A percentile compares a stretch with the other conserved stretches of the same genome.
phyloP scores from a whole-genome alignment of 1,140 invertebrate genomes.

The Drosophila murphyi region DNA sequence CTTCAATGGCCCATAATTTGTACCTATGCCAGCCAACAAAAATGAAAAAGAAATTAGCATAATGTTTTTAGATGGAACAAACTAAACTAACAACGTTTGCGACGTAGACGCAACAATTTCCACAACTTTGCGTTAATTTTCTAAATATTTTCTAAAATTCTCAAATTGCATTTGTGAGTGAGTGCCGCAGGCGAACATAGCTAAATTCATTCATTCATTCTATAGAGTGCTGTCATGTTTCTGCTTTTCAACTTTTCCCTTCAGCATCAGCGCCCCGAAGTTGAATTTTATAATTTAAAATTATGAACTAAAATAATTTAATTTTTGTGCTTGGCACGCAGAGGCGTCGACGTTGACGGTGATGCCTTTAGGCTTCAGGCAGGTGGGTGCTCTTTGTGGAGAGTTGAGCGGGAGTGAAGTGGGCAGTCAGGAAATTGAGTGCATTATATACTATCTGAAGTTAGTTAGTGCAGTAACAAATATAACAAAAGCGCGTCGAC shows the following conservation, averaged over 20 bases:
- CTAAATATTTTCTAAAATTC: constrained; percentile 78
- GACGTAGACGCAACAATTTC: constrained; percentile 64
- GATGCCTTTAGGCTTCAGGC: constrained; percentile 26
- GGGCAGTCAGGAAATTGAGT: constrained; percentile 69
- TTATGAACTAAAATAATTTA: constrained; percentile 82
- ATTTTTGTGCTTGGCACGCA: constrained; percentile 77
- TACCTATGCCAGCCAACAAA: constrained; percentile 14
- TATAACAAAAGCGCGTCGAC: constrained; percentile 77
- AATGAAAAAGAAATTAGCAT: constrained; percentile 63
- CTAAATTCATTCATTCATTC: constrained; percentile 20
- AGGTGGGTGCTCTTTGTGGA: constrained; percentile 1
- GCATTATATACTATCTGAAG: constrained; percentile 56
- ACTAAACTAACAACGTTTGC: constrained; percentile 45
- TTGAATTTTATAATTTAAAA: constrained; percentile 78
- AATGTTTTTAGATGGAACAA: constrained; percentile 62
- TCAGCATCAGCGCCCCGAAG: constrained; percentile 32
- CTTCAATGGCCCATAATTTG: constrained; percentile 20
- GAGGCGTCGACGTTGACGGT: constrained; percentile 34
- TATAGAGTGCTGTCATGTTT: constrained; percentile 51
- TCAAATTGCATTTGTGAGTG: constrained; percentile 67
- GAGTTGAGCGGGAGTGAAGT: background rate
- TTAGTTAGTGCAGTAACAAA: constrained; percentile 65
- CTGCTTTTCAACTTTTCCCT: constrained; percentile 37
- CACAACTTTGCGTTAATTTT: constrained; percentile 83
- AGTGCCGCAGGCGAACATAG: constrained; percentile 51